Evolutionary conservation across 2,888 invertebrate species (phyloP), one percentile per base, ranked within the genome.

Genomic region (Amaurobius ferox): DNA sequence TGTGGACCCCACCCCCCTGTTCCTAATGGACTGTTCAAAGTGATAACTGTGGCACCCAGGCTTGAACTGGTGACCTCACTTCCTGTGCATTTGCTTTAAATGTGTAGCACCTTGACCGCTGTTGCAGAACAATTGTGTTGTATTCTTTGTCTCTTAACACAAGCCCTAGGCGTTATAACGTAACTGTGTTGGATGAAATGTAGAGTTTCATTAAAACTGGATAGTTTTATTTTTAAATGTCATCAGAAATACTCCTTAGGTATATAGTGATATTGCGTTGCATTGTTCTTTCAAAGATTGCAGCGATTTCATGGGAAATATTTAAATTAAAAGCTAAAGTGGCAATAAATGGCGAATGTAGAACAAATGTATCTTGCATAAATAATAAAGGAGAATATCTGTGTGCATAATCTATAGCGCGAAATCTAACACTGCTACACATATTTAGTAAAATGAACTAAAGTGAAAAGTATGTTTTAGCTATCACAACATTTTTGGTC

Each of bases 21-120:
- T 32, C 32, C 32, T 79, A 72, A 76, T 76, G 81, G 26, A 71
- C 30, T 23, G 32, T 68, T 23, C 66, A 66, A 30, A 67, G 77
- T 85, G 83, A 85, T 86, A 86, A 86, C 78, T 86, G 78, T 68
- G 78, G 85, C 78, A 79, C 85, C 85, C 77, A 61, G 67, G 66
- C 61, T 86, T 86, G 85, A 86, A 55, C 85, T 73, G 70, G 73
- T 74, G 73, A 86, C 73, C 67, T 62, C 26, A 86, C 78, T 86
- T 86, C 85, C 85, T 78, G 78, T 73, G 73, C 61, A 55, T 55
- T 55, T 23, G 55, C 55, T 55, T 55, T 11, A 11, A 55, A 23
- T 1, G 5, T 55, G 23, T 23, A 55, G 23, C 55, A 55, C 55
- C 55, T 55, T 55, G 55, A 55, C 55, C 55, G 23, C 55, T 55